phyloP scores from a whole-genome alignment of 1,140 invertebrate genomes.

The Anoplophora glabripennis region DNA sequence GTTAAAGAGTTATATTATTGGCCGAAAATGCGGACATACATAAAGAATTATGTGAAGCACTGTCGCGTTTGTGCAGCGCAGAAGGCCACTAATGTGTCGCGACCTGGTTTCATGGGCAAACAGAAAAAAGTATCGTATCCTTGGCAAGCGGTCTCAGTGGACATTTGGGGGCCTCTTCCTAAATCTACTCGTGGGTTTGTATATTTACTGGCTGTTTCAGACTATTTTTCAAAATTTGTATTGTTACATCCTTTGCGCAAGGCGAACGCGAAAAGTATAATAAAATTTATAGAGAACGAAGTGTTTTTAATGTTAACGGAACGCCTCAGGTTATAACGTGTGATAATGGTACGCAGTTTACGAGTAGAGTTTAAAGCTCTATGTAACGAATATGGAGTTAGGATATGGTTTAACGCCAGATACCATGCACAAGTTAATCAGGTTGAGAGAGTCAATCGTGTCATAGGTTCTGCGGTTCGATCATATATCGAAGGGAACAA shows the following conservation, averaged over 20 bases:
- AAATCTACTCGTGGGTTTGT: constrained; percentile 30
- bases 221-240: constrained; percentile 41
- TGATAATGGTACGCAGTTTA: constrained; percentile 36
- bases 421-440: too few relatives aligned
- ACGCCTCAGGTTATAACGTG: constrained; percentile 17
- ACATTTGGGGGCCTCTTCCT: constrained; percentile 31
- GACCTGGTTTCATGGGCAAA: constrained; percentile 36
- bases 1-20: constrained; percentile 34
- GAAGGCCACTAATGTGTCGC: constrained; percentile 32
- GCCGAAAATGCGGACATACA: constrained; percentile 34
- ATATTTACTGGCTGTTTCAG: constrained; percentile 41
- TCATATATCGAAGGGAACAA: too few relatives aligned
- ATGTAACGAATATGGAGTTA: too few relatives aligned
- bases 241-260: constrained; percentile 15
- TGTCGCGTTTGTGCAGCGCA: constrained; percentile 34
- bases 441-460: too few relatives aligned
- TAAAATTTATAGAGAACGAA: constrained; percentile 24
- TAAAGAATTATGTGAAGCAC: constrained; percentile 24
- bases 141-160: constrained; percentile 4
- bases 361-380: background rate
- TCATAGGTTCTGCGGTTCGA: too few relatives aligned
- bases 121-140: constrained; percentile 16
- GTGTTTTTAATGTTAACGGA: constrained; percentile 26
- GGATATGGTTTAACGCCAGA: too few relatives aligned
- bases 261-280: constrained; percentile 14